Conservation (phyloP, 2,797 vertebrate species). For the Hapalemur alaotrensis region DNA sequence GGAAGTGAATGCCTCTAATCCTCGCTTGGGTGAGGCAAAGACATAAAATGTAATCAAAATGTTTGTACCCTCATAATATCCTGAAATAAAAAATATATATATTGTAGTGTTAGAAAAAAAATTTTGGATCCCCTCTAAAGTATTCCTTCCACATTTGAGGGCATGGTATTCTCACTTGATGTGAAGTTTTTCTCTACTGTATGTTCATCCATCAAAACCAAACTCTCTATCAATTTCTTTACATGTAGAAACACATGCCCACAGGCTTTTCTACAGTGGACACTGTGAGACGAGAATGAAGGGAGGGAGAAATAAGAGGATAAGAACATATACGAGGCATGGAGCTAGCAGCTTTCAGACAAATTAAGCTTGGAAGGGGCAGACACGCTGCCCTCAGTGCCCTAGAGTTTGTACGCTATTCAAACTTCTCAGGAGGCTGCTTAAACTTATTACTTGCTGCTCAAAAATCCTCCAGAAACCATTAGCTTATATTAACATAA, state of each 20-base stretch:
- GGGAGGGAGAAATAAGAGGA: not conserved
- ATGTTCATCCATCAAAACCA: not conserved
- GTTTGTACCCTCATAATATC: too few relatives aligned
- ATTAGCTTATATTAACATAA: slow-evolving; percentile 81
- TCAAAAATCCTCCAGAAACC: slow-evolving; percentile 81
- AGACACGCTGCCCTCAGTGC: slow-evolving; percentile 61
- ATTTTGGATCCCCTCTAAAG: not conserved
- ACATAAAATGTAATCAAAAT: too few relatives aligned
- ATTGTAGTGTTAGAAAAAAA: not conserved
- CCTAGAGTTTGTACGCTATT: slow-evolving; percentile 55
- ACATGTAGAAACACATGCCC: not conserved
- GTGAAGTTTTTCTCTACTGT: not conserved
- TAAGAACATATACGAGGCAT: accelerated
- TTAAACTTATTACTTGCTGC: slow-evolving; percentile 80
- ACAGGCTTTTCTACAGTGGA: too few relatives aligned
- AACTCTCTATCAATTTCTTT: not conserved
- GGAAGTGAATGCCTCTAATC: too few relatives aligned
- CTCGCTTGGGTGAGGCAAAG: too few relatives aligned
- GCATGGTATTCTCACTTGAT: not conserved
- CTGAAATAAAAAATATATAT: not conserved
- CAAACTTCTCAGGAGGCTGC: slow-evolving; percentile 77
- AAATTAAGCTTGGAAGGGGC: slow-evolving; percentile 18
- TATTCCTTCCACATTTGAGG: not conserved
- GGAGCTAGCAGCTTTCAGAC: not conserved
- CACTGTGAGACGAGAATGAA: not conserved